These are phyloP conservation scores for Eurois occulta DNA, from an alignment of 2,888 invertebrate genomes.

Conservation along the genomic window DNA sequence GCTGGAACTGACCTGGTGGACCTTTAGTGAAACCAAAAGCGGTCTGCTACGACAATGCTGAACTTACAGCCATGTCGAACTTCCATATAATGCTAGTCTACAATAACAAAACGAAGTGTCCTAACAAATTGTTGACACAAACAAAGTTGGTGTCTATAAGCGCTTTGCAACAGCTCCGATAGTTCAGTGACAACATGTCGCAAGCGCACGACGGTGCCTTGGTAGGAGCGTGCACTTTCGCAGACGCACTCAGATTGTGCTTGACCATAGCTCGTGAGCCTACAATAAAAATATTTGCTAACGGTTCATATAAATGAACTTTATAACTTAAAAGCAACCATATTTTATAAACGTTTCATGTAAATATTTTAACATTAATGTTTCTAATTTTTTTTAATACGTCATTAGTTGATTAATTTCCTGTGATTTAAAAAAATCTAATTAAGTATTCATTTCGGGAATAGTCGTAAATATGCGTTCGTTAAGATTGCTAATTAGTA, in stretches of 20 bases:
- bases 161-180: slow-evolving; percentile 60
- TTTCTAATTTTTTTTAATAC: slow-evolving; percentile 3
- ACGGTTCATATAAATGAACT: background rate
- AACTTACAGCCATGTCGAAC: background rate
- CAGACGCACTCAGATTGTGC: slow-evolving; percentile 71
- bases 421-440: background rate
- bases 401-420: background rate
- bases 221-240: slow-evolving; percentile 82
- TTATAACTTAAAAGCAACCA: slow-evolving; percentile 6
- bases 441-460: background rate
- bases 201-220: slow-evolving; percentile 75
- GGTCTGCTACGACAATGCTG: background rate
- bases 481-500: slow-evolving; percentile 68
- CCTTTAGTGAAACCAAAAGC: background rate
- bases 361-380: background rate
- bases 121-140: slow-evolving; percentile 41
- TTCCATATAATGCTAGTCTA: background rate
- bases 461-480: slow-evolving; percentile 70
- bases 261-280: slow-evolving; percentile 65
- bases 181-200: slow-evolving; percentile 72
- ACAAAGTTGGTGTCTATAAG: slow-evolving; percentile 33
- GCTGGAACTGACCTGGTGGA: background rate
- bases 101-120: slow-evolving; percentile 10
- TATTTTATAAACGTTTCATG: background rate
- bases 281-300: slow-evolving; percentile 42